A percentile compares a stretch with the other conserved stretches of the same genome.
Evolutionary conservation across 1,140 invertebrate genomes (phyloP).

Genomic region (Caenorhabditis brenneri): DNA sequence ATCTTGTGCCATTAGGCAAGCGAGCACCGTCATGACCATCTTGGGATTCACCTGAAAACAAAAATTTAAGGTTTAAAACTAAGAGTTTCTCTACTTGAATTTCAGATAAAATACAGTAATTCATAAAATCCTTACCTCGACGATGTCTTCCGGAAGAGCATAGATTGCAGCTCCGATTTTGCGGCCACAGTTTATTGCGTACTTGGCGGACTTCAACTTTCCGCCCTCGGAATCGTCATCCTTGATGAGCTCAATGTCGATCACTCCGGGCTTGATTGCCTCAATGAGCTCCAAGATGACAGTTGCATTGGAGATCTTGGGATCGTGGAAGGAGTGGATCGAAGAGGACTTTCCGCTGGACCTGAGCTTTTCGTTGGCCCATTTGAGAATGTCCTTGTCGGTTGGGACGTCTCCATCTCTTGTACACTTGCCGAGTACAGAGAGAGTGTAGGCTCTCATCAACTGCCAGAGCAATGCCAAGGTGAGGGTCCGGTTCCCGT

Average conservation of each 20-base stretch:
- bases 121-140: constrained; percentile 76
- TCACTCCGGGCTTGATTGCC: constrained; percentile 89
- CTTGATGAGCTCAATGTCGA: constrained; percentile 87
- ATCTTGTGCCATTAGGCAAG: too few species aligned
- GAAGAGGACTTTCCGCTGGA: constrained; percentile 80
- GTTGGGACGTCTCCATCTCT: constrained; percentile 83
- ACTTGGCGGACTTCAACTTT: constrained; percentile 92
- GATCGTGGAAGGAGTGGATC: constrained; percentile 88
- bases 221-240: constrained; percentile 77
- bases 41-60: too few species aligned
- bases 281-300: constrained; percentile 94
- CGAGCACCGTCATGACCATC: too few species aligned
- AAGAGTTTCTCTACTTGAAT: too few species aligned
- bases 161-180: constrained; percentile 96
- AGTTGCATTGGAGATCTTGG: constrained; percentile 79
- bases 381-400: constrained; percentile 93
- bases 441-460: constrained; percentile 96
- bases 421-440: constrained; percentile 85
- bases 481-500: constrained; percentile 92
- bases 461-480: constrained; percentile 95
- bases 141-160: constrained; percentile 97
- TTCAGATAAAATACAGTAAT: too few species aligned
- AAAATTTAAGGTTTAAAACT: too few species aligned
- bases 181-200: constrained; percentile 94
- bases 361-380: constrained; percentile 89